Percentiles rank a stretch among this genome's conserved stretches.
phyloP scores from a whole-genome alignment of 2,113 vertebrate genomes.

The Ifrita kowaldi region DNA sequence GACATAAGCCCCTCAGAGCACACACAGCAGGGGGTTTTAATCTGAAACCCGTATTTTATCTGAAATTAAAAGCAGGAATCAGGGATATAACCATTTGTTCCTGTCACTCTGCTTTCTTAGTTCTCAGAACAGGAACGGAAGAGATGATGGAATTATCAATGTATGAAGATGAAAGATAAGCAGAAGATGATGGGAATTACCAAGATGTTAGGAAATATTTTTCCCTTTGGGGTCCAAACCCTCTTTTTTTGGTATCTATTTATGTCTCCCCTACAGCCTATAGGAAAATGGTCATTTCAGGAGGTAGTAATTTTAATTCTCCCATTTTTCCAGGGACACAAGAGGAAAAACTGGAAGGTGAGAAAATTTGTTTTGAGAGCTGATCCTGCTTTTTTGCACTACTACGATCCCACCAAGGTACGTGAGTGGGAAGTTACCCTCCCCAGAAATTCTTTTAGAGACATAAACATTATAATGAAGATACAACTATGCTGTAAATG shows the following conservation, averaged over 20 bases:
- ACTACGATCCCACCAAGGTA: conserved; percentile 92
- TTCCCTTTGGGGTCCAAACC: neutral
- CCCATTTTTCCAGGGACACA: conserved; percentile 81
- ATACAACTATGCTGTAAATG: neutral
- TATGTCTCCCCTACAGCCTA: neutral
- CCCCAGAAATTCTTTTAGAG: neutral
- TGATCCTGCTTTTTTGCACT: conserved; percentile 89
- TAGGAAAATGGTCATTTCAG: neutral
- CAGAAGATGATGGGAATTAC: neutral
- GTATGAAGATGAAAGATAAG: neutral
- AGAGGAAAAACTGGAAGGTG: conserved; percentile 97
- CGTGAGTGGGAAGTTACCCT: neutral
- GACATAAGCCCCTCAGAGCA: neutral
- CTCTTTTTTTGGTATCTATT: neutral
- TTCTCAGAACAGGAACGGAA: neutral
- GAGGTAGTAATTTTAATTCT: neutral
- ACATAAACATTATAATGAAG: neutral
- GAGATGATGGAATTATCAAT: neutral
- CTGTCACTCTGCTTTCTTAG: neutral
- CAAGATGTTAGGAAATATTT: neutral
- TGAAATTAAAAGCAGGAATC: neutral
- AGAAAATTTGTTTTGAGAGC: conserved; percentile 90
- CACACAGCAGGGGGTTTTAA: neutral
- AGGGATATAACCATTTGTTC: neutral
- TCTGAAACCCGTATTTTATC: neutral